These are phyloP conservation scores for Drosophila funebris DNA, from an alignment of 1,140 invertebrate species.

Conservation along the genomic window DNA sequence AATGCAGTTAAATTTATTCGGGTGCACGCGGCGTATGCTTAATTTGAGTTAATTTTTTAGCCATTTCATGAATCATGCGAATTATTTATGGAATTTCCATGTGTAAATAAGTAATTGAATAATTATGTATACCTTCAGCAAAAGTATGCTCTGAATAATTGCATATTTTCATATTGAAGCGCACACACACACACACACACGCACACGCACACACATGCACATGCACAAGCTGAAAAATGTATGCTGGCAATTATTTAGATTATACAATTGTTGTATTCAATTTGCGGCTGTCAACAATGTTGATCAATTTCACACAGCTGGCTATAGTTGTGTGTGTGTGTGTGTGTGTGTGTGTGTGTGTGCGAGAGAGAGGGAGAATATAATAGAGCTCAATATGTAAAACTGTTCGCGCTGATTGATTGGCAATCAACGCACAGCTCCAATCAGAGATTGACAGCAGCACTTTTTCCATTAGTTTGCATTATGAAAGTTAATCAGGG, in stretches of 20 bases:
- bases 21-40: constrained; percentile 20
- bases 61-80: constrained; percentile 6
- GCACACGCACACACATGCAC: background rate
- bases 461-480: background rate
- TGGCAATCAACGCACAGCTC: background rate
- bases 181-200: background rate
- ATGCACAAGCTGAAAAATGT: background rate
- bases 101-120: constrained; percentile 43
- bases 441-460: background rate
- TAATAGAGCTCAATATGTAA: background rate
- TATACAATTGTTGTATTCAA: constrained; percentile 22
- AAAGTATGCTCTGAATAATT: background rate
- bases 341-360: no score
- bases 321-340: no score
- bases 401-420: background rate
- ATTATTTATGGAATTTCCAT: constrained; percentile 30
- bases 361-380: background rate
- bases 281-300: constrained; percentile 30
- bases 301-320: background rate
- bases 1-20: background rate
- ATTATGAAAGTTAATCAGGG: background rate
- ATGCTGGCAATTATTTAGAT: constrained; percentile 27
- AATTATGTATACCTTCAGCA: constrained; percentile 24
- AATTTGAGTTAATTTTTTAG: constrained; percentile 32
- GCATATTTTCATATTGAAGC: background rate